phyloP scores from a whole-genome alignment of 2,888 invertebrate species.

The Scrobipalpa costella region DNA sequence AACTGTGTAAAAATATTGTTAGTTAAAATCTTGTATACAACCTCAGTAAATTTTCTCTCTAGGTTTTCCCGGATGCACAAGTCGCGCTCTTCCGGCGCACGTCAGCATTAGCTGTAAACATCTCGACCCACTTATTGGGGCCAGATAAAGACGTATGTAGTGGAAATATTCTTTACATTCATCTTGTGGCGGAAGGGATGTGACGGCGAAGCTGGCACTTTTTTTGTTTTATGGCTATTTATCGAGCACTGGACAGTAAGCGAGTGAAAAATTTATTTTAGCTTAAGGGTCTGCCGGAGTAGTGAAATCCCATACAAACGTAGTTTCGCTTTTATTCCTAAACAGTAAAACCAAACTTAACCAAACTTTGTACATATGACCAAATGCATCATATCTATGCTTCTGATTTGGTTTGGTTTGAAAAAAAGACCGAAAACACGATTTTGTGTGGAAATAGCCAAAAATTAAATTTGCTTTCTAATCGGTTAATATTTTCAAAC shows the following conservation, averaged over 20 bases:
- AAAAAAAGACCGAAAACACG: too few species aligned
- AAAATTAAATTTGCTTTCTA: too few species aligned
- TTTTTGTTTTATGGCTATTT: slow-evolving; percentile 20
- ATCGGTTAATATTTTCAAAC: too few species aligned
- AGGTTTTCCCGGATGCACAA: slow-evolving; percentile 27
- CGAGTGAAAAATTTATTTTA: background rate
- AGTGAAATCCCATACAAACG: too few species aligned
- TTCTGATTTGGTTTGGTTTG: too few species aligned
- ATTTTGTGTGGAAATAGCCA: too few species aligned
- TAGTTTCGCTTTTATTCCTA: too few species aligned
- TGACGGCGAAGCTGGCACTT: slow-evolving; percentile 12
- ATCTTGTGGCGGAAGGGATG: slow-evolving; percentile 13
- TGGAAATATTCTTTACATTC: slow-evolving; percentile 17
- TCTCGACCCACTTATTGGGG: slow-evolving; percentile 21
- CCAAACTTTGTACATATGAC: too few species aligned
- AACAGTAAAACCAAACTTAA: too few species aligned
- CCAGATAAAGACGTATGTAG: slow-evolving; percentile 24
- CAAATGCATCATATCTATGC: too few species aligned
- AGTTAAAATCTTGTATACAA: background rate
- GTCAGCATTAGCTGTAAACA: slow-evolving; percentile 42
- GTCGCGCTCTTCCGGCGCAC: slow-evolving; percentile 53
- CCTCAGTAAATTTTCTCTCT: background rate
- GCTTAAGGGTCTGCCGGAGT: too few species aligned
- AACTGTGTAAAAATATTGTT: background rate
- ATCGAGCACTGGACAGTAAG: background rate